Evolutionary conservation across 2,888 invertebrate species (phyloP), one percentile per base, ranked within the genome.

Genomic region (Torymus texanus): DNA sequence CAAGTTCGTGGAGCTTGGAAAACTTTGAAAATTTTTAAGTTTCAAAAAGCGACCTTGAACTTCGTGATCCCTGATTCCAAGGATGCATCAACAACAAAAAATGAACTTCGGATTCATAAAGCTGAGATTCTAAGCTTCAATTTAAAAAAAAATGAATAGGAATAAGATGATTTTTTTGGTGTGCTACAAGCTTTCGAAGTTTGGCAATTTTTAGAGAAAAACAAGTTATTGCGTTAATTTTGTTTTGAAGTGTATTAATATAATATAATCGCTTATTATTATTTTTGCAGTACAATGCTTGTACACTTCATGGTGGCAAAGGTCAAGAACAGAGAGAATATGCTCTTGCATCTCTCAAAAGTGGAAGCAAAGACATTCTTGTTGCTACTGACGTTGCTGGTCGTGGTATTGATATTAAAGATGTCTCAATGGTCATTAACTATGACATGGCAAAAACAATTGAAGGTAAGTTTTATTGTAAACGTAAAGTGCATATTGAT

Each of bases 381-480:
- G 99, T 99, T 59, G 99, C 99, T 0, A 99, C 99, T 0, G 99
- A 99, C 91, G 99, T 99, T 0, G 99, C 99, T 84, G 99, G 99
- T 85, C 96, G 99, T 93, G 99, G 99, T 97, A 99, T 99, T 84
- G 99, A 99, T 89, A 99, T 99, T 89, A 99, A 99, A 90, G 99
- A 99, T 90, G 99, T 99, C 2, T 98, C 98, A 10, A 93, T 99
- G 91, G 99, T 99, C 82, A 97, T 99, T 86, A 99, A 99, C 91
- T 99, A 99, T 87, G 99, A 99, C 89, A 99, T 99, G 99, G 98
- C 99, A 0, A 99, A 99, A 91, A 94, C 95, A 18, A 99, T 99
- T 87, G 99, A 99, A 93, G 95, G 94, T 94, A 89, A 85, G 24
- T 56, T 24, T 24, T 24, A 24, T 24, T 24, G 3, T 3, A 24